Percentiles rank a stretch among this genome's conserved stretches.
These are phyloP conservation scores for Himalopsyche japonica DNA, from an alignment of 2,888 invertebrate species.

Conservation along the genomic window DNA sequence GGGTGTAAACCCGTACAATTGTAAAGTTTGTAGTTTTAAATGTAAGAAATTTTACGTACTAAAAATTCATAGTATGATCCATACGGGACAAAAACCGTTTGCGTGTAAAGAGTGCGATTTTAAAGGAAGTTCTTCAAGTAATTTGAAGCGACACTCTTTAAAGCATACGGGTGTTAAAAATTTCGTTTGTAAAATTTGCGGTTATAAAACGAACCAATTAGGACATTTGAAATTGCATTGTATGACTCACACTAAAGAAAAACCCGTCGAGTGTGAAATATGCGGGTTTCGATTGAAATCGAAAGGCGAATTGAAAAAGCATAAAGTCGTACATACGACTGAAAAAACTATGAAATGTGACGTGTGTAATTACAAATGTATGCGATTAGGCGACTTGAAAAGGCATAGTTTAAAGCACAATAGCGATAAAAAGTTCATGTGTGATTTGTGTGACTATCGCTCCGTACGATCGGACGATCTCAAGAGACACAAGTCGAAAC, in stretches of 20 bases:
- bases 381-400: too few relatives aligned
- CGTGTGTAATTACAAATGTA: too few relatives aligned
- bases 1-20: neutral
- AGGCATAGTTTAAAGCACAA: too few relatives aligned
- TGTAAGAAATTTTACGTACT: neutral
- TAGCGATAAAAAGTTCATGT: too few relatives aligned
- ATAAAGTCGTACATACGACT: too few relatives aligned
- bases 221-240: neutral
- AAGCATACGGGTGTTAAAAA: neutral
- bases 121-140: neutral
- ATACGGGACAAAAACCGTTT: conserved; percentile 2
- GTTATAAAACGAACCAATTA: neutral
- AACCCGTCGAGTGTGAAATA: neutral
- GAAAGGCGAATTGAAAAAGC: too few relatives aligned
- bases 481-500: too few relatives aligned
- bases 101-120: neutral
- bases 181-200: neutral
- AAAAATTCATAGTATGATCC: neutral
- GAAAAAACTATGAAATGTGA: too few relatives aligned
- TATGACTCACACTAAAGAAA: neutral
- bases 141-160: neutral
- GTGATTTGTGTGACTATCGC: too few relatives aligned
- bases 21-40: neutral
- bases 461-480: too few relatives aligned
- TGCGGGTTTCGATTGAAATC: neutral